Base-by-base conservation (phyloP, 2,113 vertebrate species). In the Campylorhamphus procurvoides region DNA sequence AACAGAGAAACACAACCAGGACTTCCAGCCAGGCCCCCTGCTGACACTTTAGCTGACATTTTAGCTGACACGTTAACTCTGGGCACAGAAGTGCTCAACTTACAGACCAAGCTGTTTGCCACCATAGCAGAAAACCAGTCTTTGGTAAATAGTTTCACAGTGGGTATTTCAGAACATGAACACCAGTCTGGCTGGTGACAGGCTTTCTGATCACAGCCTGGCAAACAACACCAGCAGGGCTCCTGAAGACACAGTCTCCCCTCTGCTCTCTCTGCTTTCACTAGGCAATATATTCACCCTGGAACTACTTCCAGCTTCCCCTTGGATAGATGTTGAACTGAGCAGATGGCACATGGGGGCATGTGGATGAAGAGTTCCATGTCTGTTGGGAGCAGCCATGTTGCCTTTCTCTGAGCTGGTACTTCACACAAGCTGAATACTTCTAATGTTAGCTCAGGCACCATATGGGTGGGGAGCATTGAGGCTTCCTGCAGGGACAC, bases 381-480 rank as follows among this genome's bases (percentile, higher is more conserved):
- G 14, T 67, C 67, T 59, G 52, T 56, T 47, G 25, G 60, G 40
- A 82, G 58, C 84, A 84, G 77, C 44, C 78, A 55, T 39, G 27
- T 47, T 87, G 14, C 39, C 5, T 72, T 75, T 84, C 40, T 62
- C 24, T 12, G 76, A 74, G 52, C 56, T 44, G 55, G 31, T 66
- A 3, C 89, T 87, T 89, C 4, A 3, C 5, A 0, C 49, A 25
- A 59, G 37, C 39, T 3, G 68, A 83, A 71, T n/a, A 83, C 79
- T 97, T 97, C 97, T 95, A 92, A 83, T 93, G 96, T 96, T 90
- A 91, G 71, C 93, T 89, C 74, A 33, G 39, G 67, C 58, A 53
- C 80, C 95, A 69, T 53, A 63, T 63, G 94, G 86, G 92, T 91
- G 83, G 92, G 72, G 97, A 94, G 83, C 1, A 1, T 37, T 58